Conservation (phyloP, 2,797 vertebrate species). For the Toxotes lorentzi region DNA sequence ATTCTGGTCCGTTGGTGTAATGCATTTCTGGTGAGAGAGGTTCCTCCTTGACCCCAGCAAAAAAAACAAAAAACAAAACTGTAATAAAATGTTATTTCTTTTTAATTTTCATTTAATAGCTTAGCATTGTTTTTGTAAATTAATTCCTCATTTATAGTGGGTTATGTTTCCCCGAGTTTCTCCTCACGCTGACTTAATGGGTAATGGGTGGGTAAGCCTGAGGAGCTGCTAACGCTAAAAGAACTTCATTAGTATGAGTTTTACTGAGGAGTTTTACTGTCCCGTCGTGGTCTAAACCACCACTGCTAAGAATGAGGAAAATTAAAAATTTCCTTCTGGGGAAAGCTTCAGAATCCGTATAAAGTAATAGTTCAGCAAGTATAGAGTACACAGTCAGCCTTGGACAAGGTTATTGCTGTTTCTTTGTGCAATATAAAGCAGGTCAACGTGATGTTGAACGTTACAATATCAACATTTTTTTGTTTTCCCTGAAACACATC, state of each 20-base stretch:
- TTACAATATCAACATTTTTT: background rate
- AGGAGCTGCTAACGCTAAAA: conserved; percentile 28
- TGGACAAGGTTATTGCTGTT: background rate
- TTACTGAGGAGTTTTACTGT: conserved; percentile 18
- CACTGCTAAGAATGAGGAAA: background rate
- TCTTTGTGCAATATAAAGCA: background rate
- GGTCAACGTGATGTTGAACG: background rate
- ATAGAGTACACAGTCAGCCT: background rate
- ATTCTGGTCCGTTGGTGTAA: background rate
- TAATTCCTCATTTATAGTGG: conserved; percentile 25
- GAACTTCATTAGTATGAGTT: conserved; percentile 43
- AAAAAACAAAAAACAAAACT: background rate
- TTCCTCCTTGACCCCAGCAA: background rate
- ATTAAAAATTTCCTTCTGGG: background rate
- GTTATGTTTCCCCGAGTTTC: conserved; percentile 24
- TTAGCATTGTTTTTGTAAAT: conserved; percentile 42
- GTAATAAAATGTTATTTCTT: conserved; percentile 33
- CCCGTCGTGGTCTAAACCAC: conserved; percentile 4
- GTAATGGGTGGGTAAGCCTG: background rate
- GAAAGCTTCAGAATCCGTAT: background rate
- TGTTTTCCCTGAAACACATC: background rate
- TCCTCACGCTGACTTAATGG: conserved; percentile 36
- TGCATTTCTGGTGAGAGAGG: background rate
- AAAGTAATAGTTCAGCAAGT: background rate
- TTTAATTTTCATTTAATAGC: conserved; percentile 36